Percentiles rank a stretch among this genome's conserved stretches.
Conservation (phyloP, 2,797 vertebrate species). For the Melanotaenia maccullochi region DNA sequence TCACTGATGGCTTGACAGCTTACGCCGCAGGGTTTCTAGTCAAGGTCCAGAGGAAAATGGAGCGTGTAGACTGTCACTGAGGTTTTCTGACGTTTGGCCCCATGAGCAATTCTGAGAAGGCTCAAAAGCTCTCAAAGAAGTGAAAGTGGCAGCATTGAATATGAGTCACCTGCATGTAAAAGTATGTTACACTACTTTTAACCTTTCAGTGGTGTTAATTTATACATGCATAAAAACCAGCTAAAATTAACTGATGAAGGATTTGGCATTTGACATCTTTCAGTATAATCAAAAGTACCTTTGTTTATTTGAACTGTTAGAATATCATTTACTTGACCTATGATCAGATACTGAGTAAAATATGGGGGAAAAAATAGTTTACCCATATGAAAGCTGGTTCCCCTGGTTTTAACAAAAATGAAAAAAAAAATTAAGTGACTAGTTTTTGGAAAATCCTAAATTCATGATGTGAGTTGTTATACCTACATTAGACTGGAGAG, state of each 20-base stretch:
- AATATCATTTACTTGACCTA: neutral
- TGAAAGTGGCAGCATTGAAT: conserved; percentile 65
- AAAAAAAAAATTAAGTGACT: neutral
- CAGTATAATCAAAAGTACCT: conserved; percentile 1
- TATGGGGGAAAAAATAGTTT: neutral
- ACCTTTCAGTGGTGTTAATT: conserved; percentile 32
- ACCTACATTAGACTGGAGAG: neutral
- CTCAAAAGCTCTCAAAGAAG: conserved; percentile 67
- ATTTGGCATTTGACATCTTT: conserved; percentile 11
- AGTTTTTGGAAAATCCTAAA: conserved; percentile 16
- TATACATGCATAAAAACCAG: conserved; percentile 11
- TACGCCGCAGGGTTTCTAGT: conserved; percentile 62
- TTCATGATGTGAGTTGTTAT: conserved; percentile 15
- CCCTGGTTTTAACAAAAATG: conserved; percentile 6
- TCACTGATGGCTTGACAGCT: conserved; percentile 61
- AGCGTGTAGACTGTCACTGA: conserved; percentile 55
- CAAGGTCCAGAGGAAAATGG: conserved; percentile 64
- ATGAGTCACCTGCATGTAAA: conserved; percentile 58
- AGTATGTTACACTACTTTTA: conserved; percentile 28
- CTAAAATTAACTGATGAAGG: conserved; percentile 9
- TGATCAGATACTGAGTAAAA: neutral
- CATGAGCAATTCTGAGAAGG: conserved; percentile 58
- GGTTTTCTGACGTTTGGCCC: conserved; percentile 64
- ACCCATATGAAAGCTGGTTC: neutral
- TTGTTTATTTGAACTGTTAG: conserved; percentile 8